Conservation (phyloP, 37 sponge, comb jelly and placozoan species). For the Oopsacas minuta region DNA sequence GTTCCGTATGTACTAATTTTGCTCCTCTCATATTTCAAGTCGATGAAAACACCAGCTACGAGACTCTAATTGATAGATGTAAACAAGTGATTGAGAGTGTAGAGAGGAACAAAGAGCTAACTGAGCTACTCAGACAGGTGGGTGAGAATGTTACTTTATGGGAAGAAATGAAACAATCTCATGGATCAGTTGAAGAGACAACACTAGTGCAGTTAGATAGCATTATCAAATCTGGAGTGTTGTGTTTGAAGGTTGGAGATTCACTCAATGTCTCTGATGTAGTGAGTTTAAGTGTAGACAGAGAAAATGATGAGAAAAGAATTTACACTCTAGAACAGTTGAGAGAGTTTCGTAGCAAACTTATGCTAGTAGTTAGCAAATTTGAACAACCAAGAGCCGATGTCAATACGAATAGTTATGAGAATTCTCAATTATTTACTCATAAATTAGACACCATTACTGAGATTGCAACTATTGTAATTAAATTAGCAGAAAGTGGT, state of each 20-base stretch:
- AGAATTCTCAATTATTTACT: neutral
- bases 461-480: neutral
- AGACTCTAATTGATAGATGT: neutral
- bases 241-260: neutral
- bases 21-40: neutral
- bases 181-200: slow-evolving; percentile 10
- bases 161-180: slow-evolving; percentile 3
- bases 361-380: neutral
- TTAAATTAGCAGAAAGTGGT: neutral
- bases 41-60: neutral
- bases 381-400: neutral
- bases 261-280: neutral
- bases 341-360: slow-evolving; percentile 17
- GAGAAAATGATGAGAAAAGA: neutral
- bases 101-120: neutral
- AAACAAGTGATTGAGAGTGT: neutral
- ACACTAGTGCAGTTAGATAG: neutral
- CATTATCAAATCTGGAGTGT: neutral
- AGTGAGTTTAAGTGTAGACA: neutral
- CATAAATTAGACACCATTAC: neutral
- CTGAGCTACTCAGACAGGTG: neutral
- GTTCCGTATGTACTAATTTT: slow-evolving; percentile 4
- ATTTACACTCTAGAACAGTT: neutral
- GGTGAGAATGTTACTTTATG: neutral
- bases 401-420: neutral